These are phyloP conservation scores for Ranitomeya variabilis DNA, from an alignment of 2,113 vertebrate species.

Conservation along the genomic window DNA sequence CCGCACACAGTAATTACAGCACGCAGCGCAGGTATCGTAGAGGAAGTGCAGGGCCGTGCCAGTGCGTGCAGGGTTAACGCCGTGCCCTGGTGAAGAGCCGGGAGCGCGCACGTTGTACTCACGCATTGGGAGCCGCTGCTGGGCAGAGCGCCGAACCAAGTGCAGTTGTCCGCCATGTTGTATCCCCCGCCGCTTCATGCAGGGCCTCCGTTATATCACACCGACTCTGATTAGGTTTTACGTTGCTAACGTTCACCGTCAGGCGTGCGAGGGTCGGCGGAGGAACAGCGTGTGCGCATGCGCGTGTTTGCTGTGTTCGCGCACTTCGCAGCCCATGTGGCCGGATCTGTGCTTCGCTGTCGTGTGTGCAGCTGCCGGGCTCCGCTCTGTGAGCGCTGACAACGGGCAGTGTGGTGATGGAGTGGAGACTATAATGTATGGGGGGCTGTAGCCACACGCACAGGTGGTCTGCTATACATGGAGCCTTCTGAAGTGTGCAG, in stretches of 20 bases:
- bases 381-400: no score
- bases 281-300: background rate
- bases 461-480: no score
- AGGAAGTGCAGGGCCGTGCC: background rate
- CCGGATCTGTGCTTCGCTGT: background rate
- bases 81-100: background rate
- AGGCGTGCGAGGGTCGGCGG: background rate
- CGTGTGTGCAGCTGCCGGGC: background rate
- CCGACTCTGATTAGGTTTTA: background rate
- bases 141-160: conserved; percentile 7
- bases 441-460: no score
- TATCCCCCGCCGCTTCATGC: background rate
- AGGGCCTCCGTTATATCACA: no score
- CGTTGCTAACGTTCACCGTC: background rate
- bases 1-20: no score
- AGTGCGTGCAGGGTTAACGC: background rate
- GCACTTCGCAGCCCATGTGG: background rate
- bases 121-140: conserved; percentile 41
- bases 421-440: no score
- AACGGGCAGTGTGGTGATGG: no score
- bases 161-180: conserved; percentile 31
- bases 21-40: background rate
- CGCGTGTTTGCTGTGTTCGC: background rate
- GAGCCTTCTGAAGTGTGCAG: no score
- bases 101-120: conserved; percentile 43